phyloP scores from a whole-genome alignment of 2,113 vertebrate species.

The Pica pica region DNA sequence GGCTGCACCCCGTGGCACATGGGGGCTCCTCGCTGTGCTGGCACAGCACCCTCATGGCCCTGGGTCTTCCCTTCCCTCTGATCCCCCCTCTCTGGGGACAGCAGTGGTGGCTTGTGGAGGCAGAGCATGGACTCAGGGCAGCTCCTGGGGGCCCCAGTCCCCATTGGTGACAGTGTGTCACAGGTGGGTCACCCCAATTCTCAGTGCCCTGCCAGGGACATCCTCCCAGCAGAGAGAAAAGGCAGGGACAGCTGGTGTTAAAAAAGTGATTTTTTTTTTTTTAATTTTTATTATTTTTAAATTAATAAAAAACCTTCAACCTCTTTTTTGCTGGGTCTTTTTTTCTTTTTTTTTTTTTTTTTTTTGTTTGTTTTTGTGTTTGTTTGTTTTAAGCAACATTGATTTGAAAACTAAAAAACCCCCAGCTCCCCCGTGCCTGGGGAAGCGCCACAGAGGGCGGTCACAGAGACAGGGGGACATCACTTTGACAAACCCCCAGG shows the following conservation, averaged over 20 bases:
- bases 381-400: conserved; percentile 16
- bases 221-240: background rate
- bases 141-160: background rate
- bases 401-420: conserved; percentile 23
- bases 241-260: conserved; percentile 43
- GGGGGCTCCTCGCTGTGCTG: background rate
- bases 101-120: background rate
- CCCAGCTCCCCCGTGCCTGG: background rate
- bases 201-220: background rate
- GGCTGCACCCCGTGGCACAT: background rate
- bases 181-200: background rate
- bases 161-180: rapidly evolving
- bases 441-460: background rate
- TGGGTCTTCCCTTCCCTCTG: background rate
- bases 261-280: conserved; percentile 54
- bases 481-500: background rate
- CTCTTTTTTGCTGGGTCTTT: background rate
- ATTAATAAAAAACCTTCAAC: conserved; percentile 62
- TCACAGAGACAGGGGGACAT: background rate
- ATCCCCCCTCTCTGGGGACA: background rate
- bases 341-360: background rate
- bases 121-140: background rate
- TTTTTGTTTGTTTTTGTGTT: background rate
- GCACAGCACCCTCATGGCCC: background rate
- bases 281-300: conserved; percentile 50